phyloP scores from a whole-genome alignment of 1,140 invertebrate species.

The Pogonognathellus flavescens region DNA sequence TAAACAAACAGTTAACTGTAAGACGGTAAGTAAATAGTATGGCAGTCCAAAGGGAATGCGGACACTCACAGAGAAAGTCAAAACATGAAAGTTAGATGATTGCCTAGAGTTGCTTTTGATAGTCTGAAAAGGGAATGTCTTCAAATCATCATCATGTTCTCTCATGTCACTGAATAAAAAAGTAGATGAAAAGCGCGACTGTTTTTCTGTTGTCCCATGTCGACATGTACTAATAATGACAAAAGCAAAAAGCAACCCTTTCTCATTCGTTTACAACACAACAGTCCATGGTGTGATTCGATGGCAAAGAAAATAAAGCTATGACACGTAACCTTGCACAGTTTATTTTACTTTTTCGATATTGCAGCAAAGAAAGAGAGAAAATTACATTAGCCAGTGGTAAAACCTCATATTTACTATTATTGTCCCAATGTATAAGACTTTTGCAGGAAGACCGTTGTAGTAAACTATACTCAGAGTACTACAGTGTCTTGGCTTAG shows the following conservation, averaged over 20 bases:
- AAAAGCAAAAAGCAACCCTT: conserved; percentile 28
- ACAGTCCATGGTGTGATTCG: not conserved
- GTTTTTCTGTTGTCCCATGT: conserved; percentile 4
- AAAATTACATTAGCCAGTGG: conserved; percentile 19
- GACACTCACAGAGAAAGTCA: conserved; percentile 7
- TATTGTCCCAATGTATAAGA: not conserved
- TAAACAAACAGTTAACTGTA: not conserved
- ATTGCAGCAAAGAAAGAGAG: not conserved
- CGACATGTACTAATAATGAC: conserved; percentile 35
- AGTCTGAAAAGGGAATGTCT: not conserved
- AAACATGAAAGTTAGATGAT: conserved; percentile 22
- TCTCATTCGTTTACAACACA: not conserved
- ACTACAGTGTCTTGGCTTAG: conserved; percentile 30
- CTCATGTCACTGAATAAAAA: conserved; percentile 37
- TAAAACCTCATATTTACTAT: not conserved
- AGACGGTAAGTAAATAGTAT: not conserved
- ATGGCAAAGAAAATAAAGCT: not conserved
- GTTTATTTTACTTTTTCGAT: conserved; percentile 35
- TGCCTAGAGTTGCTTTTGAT: conserved; percentile 21
- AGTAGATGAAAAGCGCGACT: conserved; percentile 29
- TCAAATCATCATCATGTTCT: conserved; percentile 36
- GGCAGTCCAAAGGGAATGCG: not conserved
- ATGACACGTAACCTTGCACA: conserved; percentile 39
- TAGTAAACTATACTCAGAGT: conserved; percentile 12
- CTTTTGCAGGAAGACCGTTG: not conserved